Base-by-base conservation (phyloP, 2,113 vertebrate genomes). In the Ptilonorhynchus violaceus region DNA sequence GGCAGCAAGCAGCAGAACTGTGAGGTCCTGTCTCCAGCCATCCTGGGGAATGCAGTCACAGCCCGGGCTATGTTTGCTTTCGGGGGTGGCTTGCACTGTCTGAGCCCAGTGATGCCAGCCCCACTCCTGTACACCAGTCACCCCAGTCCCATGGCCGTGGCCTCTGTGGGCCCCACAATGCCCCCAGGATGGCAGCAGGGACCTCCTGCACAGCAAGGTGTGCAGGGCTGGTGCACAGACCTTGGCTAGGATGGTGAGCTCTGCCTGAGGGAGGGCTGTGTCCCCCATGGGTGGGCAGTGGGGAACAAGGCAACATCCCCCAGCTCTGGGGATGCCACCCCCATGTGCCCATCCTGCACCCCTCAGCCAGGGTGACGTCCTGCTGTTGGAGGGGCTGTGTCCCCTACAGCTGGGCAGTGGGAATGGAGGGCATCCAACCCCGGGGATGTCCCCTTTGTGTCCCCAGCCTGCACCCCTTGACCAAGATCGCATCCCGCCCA, bases 141-240 rank as follows among this genome's bases (percentile, higher is more conserved):
- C 53, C 15, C 10, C 1, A 2, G 5, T 5, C 6, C 49, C 58
- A 3, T 0, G 8, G 24, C 53, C 2, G 8, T 35, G 69, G n/a
- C 15, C n/a, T 21, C 47, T 0, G 1, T 18, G 27, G 58, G 33
- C 31, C 30, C 17, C 22, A 2, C 11, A 1, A 2, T 37, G 24
- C 2, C 46, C 47, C 13, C 1, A 7, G 33, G 25, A 8, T 19
- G 39, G 62, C 63, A 35, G 13, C 2, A 9, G 41, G 47, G 52
- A 30, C 3, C 46, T 21, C 19, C 5, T 0, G 2, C 64, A 24
- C 1, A 0, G n/a, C 0, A 0, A 55, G 24, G 22, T 13, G 37
- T 1, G 25, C 25, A 6, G 46, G 50, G 62, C 52, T 60, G 72
- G 20, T 23, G 73, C 1, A 5, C 17, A 15, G 63, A 12, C 21